Evolutionary conservation across 2,113 vertebrate genomes (phyloP).

Genomic region (Sigmodon hispidus): DNA sequence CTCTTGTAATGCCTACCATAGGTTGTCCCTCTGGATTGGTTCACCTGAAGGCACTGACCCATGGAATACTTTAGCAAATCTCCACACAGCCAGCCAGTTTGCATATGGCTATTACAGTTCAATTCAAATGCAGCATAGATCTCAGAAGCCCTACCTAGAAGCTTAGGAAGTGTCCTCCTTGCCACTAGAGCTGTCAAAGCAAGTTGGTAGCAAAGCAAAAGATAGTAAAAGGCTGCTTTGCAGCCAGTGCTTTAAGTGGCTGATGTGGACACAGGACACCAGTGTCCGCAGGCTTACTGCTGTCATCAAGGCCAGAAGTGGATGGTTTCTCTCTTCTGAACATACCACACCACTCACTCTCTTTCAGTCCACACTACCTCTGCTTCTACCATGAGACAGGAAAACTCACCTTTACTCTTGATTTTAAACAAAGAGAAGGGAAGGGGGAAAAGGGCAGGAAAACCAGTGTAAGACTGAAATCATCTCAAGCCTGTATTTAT

Average conservation of each 20-base stretch:
- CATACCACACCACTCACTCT: neutral
- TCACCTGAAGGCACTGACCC: neutral
- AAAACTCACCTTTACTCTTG: neutral
- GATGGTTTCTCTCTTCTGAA: neutral
- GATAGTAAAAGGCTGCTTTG: neutral
- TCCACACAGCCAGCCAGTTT: constrained; percentile 23
- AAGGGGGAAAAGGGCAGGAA: no score
- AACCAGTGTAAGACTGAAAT: neutral
- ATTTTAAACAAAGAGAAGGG: neutral
- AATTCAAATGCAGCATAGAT: neutral
- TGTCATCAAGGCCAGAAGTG: neutral
- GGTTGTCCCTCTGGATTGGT: no score
- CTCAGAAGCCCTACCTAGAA: neutral
- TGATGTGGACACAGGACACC: neutral
- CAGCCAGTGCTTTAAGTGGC: neutral
- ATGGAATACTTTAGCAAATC: neutral
- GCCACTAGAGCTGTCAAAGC: neutral
- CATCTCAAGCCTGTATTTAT: neutral
- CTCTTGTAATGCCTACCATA: neutral
- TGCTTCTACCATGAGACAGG: neutral
- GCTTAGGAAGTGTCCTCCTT: neutral
- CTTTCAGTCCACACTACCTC: neutral
- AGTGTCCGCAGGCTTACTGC: neutral
- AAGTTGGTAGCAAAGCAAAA: neutral
- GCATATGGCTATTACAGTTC: constrained; percentile 51